Evolutionary conservation across 2,888 invertebrate genomes (phyloP).

Genomic region (Lypha dubia): DNA sequence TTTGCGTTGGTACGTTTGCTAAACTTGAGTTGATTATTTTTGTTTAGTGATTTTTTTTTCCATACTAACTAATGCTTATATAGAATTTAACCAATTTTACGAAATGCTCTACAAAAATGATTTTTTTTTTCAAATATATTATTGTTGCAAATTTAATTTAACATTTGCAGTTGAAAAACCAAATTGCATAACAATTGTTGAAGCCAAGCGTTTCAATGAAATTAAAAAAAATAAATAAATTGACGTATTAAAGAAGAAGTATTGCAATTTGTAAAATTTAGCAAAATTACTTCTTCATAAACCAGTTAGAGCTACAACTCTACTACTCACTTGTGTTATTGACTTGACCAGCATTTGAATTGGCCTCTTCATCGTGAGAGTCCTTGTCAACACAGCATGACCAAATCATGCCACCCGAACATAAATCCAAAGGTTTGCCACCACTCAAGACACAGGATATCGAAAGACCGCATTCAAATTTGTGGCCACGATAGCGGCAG

Average conservation of each 20-base stretch:
- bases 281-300: conserved; percentile 18
- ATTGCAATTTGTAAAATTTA: conserved; percentile 23
- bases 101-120: conserved; percentile 68
- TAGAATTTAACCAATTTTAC: conserved; percentile 67
- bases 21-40: conserved; percentile 4
- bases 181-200: conserved; percentile 54
- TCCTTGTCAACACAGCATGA: conserved; percentile 95
- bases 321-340: conserved; percentile 94
- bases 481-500: conserved; percentile 92
- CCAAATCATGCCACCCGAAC: conserved; percentile 97
- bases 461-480: conserved; percentile 94
- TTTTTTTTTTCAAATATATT: conserved; percentile 7
- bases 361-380: conserved; percentile 84
- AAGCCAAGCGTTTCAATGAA: conserved; percentile 64
- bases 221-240: conserved; percentile 25
- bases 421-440: conserved; percentile 93
- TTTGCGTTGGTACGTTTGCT: conserved; percentile 17
- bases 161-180: conserved; percentile 13
- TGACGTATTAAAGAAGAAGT: conserved; percentile 19
- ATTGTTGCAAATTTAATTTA: conserved; percentile 31
- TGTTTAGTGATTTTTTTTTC: too few species aligned
- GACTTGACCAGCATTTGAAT: conserved; percentile 86
- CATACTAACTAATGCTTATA: conserved; percentile 45
- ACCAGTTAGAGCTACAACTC: conserved; percentile 47
- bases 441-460: conserved; percentile 95